A percentile compares a stretch with the other conserved stretches of the same genome.
Evolutionary conservation across 2,888 invertebrate genomes (phyloP).

Genomic region (Megastigmus dorsalis): DNA sequence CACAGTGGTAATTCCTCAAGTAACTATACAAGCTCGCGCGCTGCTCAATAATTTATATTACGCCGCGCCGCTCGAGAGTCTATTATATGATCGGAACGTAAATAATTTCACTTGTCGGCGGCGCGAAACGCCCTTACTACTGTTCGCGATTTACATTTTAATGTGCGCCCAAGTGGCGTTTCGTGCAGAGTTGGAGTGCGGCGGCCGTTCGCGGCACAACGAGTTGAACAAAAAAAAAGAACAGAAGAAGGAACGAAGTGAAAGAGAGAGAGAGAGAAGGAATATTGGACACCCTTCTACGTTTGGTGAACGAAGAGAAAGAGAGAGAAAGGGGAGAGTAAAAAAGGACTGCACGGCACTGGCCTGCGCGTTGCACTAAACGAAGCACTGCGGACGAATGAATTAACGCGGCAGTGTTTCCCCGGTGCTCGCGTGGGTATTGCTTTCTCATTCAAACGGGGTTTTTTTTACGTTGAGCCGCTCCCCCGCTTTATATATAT

Average conservation of each 20-base stretch:
- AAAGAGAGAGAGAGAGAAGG: neutral
- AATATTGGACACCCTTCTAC: too few species aligned
- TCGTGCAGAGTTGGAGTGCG: neutral
- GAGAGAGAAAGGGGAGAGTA: neutral
- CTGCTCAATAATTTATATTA: neutral
- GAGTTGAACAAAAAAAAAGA: neutral
- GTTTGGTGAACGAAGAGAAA: neutral
- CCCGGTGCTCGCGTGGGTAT: slow-evolving; percentile 7
- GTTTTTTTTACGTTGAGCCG: neutral
- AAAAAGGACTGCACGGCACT: neutral
- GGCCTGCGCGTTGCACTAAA: neutral
- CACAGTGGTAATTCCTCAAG: neutral
- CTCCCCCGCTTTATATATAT: neutral
- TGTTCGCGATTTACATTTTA: slow-evolving; percentile 29
- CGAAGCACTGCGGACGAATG: slow-evolving; percentile 15
- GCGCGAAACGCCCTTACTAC: neutral
- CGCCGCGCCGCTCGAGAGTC: neutral
- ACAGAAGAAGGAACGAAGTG: neutral
- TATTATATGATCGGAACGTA: neutral
- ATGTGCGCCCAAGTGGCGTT: neutral
- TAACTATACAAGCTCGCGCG: neutral
- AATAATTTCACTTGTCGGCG: slow-evolving; percentile 20
- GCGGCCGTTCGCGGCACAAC: neutral
- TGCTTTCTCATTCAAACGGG: neutral
- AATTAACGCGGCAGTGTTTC: slow-evolving; percentile 16